Percentiles rank a stretch among this genome's conserved stretches.
Conservation (phyloP, 2,888 invertebrate genomes). For the Malacosoma neustria region DNA sequence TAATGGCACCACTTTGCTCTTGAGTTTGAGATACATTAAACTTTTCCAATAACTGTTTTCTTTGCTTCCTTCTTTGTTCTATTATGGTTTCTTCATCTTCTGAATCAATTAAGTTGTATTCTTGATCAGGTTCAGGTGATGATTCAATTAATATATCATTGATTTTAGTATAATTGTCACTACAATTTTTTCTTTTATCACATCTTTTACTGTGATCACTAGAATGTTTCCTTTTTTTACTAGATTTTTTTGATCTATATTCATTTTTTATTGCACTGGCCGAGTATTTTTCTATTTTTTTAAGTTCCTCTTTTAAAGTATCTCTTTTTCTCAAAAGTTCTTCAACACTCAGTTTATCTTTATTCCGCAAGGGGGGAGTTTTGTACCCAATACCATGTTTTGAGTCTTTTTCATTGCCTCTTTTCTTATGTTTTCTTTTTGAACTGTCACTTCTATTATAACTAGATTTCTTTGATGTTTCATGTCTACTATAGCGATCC, state of each 20-base stretch:
- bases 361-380: conserved; percentile 52
- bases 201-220: conserved; percentile 15
- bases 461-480: not conserved
- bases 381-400: conserved; percentile 32
- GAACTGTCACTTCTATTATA: not conserved
- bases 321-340: conserved; percentile 50
- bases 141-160: conserved; percentile 14
- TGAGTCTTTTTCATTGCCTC: conserved; percentile 11
- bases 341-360: conserved; percentile 35
- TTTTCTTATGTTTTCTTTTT: conserved; percentile 12
- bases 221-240: conserved; percentile 25
- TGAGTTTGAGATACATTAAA: conserved; percentile 21
- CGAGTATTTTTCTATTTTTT: conserved; percentile 31
- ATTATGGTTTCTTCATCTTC: conserved; percentile 95
- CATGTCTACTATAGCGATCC: not conserved
- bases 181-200: conserved; percentile 17
- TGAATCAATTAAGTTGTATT: conserved; percentile 77
- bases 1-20: conserved; percentile 5
- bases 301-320: conserved; percentile 43
- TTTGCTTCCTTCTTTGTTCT: conserved; percentile 87
- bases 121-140: conserved; percentile 73
- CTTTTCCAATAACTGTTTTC: conserved; percentile 87
- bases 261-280: conserved; percentile 19
- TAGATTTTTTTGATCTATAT: conserved; percentile 17
- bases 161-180: conserved; percentile 11